Evolutionary conservation across 2,113 vertebrate genomes (phyloP).

Genomic region (Pluvianellus socialis): DNA sequence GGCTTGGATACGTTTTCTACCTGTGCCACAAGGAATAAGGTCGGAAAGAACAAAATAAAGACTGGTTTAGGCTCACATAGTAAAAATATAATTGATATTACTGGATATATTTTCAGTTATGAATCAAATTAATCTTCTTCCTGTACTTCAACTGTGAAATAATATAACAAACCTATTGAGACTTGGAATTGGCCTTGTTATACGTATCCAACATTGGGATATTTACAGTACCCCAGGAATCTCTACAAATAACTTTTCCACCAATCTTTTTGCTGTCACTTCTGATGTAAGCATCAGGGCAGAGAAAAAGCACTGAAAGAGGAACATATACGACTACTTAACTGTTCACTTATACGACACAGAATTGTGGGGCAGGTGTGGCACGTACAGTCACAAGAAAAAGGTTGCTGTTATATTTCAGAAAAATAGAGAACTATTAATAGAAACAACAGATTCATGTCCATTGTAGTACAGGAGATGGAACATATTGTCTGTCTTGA

Average conservation of each 20-base stretch:
- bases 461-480: not conserved
- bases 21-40: not conserved
- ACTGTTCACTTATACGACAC: not conserved
- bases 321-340: not conserved
- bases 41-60: not conserved
- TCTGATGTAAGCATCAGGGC: not conserved
- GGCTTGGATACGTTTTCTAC: not conserved
- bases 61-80: not conserved
- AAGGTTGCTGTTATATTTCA: not conserved
- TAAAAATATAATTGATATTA: not conserved
- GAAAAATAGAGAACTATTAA: not conserved
- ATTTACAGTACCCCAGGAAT: not conserved
- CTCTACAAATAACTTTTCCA: not conserved
- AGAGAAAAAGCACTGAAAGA: not conserved
- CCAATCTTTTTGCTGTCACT: not conserved
- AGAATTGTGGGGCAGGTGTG: not conserved
- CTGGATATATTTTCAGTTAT: not conserved
- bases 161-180: not conserved
- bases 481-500: not conserved
- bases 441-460: not conserved
- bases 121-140: not conserved
- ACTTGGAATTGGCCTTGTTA: not conserved
- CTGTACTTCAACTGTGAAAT: not conserved
- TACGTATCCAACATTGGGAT: not conserved
- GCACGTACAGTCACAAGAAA: not conserved